phyloP scores from a whole-genome alignment of 2,113 vertebrate genomes.

The Phocoena phocoena region DNA sequence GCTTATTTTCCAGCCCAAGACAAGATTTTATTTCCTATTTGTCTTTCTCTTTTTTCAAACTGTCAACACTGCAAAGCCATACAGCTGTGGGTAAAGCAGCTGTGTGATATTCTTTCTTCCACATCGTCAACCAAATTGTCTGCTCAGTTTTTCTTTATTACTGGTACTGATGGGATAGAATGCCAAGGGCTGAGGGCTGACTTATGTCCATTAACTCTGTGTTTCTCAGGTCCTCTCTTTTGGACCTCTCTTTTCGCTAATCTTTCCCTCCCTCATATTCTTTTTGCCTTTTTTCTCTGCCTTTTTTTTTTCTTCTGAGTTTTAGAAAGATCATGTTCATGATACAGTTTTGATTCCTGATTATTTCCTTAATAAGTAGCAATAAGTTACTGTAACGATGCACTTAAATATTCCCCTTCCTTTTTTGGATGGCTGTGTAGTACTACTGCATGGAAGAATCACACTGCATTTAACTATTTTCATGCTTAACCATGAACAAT shows the following conservation, averaged over 20 bases:
- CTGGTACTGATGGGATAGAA: neutral
- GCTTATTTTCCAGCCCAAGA: slow-evolving; percentile 56
- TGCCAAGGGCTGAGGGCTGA: neutral
- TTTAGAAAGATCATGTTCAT: neutral
- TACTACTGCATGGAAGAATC: neutral
- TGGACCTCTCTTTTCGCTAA: neutral
- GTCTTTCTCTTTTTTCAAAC: slow-evolving; percentile 54
- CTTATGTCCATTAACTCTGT: neutral
- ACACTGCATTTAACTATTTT: neutral
- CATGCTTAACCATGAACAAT: neutral
- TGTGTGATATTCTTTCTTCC: slow-evolving; percentile 67
- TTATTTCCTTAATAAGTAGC: neutral
- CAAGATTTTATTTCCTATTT: slow-evolving; percentile 67
- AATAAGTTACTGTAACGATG: neutral
- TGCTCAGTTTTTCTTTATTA: slow-evolving; percentile 43
- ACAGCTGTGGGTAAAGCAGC: slow-evolving; percentile 78
- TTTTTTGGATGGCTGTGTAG: neutral
- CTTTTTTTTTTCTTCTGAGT: neutral
- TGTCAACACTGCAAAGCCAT: slow-evolving; percentile 72
- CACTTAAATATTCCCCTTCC: neutral
- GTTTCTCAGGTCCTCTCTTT: neutral
- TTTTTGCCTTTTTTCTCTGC: neutral
- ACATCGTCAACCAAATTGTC: slow-evolving; percentile 52
- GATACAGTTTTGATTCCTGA: neutral
- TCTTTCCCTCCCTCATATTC: neutral